Evolutionary conservation across 2,113 vertebrate genomes (phyloP), one percentile per base, ranked within the genome.

Genomic region (Oreochromis tanganicae): DNA sequence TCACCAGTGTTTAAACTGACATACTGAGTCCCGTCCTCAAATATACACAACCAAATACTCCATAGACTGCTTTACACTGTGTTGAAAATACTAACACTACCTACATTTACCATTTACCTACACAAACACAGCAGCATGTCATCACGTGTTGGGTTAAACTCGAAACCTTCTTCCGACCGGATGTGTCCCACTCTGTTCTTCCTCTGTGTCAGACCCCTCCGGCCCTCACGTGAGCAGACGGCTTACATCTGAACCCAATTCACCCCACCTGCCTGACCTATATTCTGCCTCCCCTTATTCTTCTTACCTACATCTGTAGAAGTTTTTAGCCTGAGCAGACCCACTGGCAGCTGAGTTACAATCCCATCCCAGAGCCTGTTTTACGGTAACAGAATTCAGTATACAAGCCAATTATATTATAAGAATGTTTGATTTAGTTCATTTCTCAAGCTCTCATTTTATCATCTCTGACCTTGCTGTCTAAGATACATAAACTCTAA

Each of bases 231-330:
- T 63, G 75, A 92, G 54, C 83, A 89, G 79, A 59, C 84, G 79
- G 55, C 82, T 83, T 57, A 21, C 87, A 92, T 94, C 91, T 95
- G 93, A 94, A 94, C 93, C 92, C 63, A 87, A 71, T 94, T 92
- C 87, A 92, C 90, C 87, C 94, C 95, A 96, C 95, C 94, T 94
- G 93, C 87, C 71, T 96, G 95, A 95, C 95, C 95, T 94, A 94
- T 91, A 95, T 94, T 93, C 87, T 92, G 84, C 63, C 55, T 79
- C 78, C 78, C 13, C n/a, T 14, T 63, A 73, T 85, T 55, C 43
- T 79, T 89, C 48, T 80, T 80, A 68, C 34, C 46, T 52, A 78
- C 75, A 85, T 91, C 88, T 87, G 85, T 83, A 57, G 85, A 90
- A 9, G 52, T 86, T 94, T 87, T 91, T 85, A 81, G 84, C 73